A percentile compares a stretch with the other conserved stretches of the same genome.
Conservation (phyloP, 2,113 vertebrate genomes). For the Lagopus leucura region DNA sequence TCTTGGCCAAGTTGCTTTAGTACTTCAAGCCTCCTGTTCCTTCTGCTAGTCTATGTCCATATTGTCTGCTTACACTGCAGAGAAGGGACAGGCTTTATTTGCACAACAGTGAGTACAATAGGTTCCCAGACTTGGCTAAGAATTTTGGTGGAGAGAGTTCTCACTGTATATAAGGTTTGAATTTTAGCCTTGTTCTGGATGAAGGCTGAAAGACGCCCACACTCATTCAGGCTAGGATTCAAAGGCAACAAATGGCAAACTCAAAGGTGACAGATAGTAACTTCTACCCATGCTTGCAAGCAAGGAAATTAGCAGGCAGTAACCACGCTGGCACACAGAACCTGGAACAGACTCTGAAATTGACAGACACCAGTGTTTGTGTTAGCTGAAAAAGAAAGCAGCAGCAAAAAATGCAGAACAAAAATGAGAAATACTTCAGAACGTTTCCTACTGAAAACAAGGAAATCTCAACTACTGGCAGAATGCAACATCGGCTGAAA, state of each 20-base stretch:
- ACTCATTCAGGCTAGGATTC: not conserved
- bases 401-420: not conserved
- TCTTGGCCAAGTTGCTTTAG: not conserved
- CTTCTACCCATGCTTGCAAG: not conserved
- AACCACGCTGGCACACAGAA: not conserved
- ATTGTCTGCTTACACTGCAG: not conserved
- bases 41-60: not conserved
- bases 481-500: not conserved
- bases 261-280: not conserved
- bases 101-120: not conserved
- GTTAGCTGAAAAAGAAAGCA: constrained; percentile 24
- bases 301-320: constrained; percentile 14
- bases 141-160: not conserved
- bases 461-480: not conserved
- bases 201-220: not conserved
- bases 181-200: not conserved
- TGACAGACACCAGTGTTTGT: not conserved
- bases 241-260: not conserved
- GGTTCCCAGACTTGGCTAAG: not conserved
- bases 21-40: not conserved
- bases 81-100: not conserved
- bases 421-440: not conserved
- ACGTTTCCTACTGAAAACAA: not conserved
- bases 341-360: not conserved
- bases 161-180: not conserved